Percentiles rank a stretch among this genome's conserved stretches.
These are phyloP conservation scores for Antheraea yamamai DNA, from an alignment of 2,888 invertebrate genomes.

Conservation along the genomic window DNA sequence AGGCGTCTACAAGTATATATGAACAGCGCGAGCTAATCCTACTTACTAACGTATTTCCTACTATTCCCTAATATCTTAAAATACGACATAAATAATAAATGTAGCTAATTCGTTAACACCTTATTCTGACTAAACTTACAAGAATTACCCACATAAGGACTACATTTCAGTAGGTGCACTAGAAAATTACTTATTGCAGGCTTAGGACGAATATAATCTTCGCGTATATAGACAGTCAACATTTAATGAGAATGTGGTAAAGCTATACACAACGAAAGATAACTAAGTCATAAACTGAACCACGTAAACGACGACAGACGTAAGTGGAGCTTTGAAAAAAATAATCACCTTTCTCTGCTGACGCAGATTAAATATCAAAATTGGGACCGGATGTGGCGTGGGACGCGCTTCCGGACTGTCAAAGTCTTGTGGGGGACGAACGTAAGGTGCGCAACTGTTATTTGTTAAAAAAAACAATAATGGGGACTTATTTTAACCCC, in stretches of 20 bases:
- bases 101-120: too few relatives aligned
- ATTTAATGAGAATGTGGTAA: not conserved
- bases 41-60: not conserved
- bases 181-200: not conserved
- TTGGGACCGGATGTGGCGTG: slow-evolving; percentile 1
- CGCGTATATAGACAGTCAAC: not conserved
- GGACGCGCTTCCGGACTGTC: slow-evolving; percentile 1
- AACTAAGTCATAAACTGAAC: not conserved
- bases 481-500: not conserved
- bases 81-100: too few relatives aligned
- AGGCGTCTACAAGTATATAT: not conserved
- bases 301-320: not conserved
- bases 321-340: not conserved
- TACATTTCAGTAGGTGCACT: not conserved
- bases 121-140: too few relatives aligned
- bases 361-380: slow-evolving; percentile 7
- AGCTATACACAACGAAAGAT: not conserved
- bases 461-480: not conserved
- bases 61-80: too few relatives aligned
- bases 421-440: not conserved
- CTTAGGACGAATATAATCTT: not conserved
- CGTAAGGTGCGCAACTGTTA: slow-evolving; percentile 2
- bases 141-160: too few relatives aligned
- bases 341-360: not conserved
- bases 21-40: not conserved